Conservation (phyloP, 2,888 invertebrate genomes). For the Unio delphinus region DNA sequence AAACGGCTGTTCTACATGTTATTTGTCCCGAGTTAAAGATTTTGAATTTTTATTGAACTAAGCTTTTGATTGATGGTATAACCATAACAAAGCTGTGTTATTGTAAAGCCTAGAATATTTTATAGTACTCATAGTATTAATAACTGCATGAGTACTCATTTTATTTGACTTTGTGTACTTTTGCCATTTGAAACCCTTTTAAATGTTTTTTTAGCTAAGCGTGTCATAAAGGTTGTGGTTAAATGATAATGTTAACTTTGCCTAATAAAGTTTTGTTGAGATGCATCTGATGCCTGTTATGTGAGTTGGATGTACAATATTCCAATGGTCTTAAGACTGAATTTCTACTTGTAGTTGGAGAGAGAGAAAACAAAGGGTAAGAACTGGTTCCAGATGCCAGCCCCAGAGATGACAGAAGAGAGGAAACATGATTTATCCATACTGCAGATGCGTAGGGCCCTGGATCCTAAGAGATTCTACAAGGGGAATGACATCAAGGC, state of each 20-base stretch:
- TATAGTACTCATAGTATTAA: too few relatives aligned
- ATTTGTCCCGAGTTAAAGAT: too few relatives aligned
- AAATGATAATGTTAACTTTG: background rate
- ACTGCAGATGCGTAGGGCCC: conserved; percentile 90
- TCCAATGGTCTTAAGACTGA: background rate
- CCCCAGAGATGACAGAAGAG: conserved; percentile 91
- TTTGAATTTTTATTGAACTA: too few relatives aligned
- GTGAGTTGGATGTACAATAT: background rate
- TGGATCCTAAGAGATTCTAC: conserved; percentile 95
- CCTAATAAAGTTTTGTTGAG: background rate
- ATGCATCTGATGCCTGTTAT: background rate
- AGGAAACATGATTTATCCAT: conserved; percentile 89
- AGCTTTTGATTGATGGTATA: too few relatives aligned
- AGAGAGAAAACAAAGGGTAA: conserved; percentile 86
- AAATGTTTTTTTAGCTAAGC: background rate
- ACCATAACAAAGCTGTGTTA: too few relatives aligned
- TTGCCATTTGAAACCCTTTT: background rate
- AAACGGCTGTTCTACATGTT: too few relatives aligned
- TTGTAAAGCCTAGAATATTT: too few relatives aligned
- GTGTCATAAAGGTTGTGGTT: background rate
- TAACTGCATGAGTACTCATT: too few relatives aligned
- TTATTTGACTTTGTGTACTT: background rate
- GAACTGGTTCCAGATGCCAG: conserved; percentile 91
- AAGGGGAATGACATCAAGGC: conserved; percentile 91
- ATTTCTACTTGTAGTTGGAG: conserved; percentile 72